Evolutionary conservation across 2,888 invertebrate species (phyloP).

Genomic region (Subacronicta megacephala): DNA sequence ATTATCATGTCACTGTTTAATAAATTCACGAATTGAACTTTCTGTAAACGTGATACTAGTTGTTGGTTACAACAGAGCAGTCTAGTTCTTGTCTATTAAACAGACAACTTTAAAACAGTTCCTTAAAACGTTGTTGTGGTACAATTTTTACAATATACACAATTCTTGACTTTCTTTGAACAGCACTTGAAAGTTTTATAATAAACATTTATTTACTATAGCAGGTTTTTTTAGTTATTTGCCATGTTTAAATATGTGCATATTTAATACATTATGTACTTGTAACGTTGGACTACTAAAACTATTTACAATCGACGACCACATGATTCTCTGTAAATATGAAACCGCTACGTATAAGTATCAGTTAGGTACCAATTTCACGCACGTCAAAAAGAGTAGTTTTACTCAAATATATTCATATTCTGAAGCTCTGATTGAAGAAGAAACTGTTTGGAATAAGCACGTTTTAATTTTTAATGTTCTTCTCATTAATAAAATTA

Average conservation of each 20-base stretch:
- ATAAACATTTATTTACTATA: slow-evolving; percentile 56
- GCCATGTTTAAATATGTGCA: slow-evolving; percentile 37
- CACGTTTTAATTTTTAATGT: slow-evolving; percentile 29
- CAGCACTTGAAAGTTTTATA: slow-evolving; percentile 55
- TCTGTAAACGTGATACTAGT: slow-evolving; percentile 58
- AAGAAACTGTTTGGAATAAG: slow-evolving; percentile 55
- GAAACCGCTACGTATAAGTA: slow-evolving; percentile 27
- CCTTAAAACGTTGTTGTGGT: slow-evolving; percentile 78
- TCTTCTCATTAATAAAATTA: slow-evolving; percentile 16
- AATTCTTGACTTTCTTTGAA: slow-evolving; percentile 46
- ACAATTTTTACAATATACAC: slow-evolving; percentile 68
- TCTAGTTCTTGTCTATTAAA: slow-evolving; percentile 57
- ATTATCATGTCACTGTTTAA: slow-evolving; percentile 62
- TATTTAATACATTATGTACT: slow-evolving; percentile 37
- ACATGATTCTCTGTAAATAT: slow-evolving; percentile 53
- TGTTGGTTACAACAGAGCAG: slow-evolving; percentile 52
- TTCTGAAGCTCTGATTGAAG: slow-evolving; percentile 57
- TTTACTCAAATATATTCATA: slow-evolving; percentile 46
- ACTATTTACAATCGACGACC: slow-evolving; percentile 47
- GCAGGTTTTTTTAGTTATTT: slow-evolving; percentile 46
- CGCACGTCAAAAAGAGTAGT: slow-evolving; percentile 44
- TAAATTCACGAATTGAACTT: slow-evolving; percentile 49
- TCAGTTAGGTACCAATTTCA: slow-evolving; percentile 52
- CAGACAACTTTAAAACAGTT: slow-evolving; percentile 69
- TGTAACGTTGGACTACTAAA: slow-evolving; percentile 34